A percentile compares a stretch with the other conserved stretches of the same genome.
phyloP scores from a whole-genome alignment of 1,140 invertebrate species.

The Drosophila nasuta region DNA sequence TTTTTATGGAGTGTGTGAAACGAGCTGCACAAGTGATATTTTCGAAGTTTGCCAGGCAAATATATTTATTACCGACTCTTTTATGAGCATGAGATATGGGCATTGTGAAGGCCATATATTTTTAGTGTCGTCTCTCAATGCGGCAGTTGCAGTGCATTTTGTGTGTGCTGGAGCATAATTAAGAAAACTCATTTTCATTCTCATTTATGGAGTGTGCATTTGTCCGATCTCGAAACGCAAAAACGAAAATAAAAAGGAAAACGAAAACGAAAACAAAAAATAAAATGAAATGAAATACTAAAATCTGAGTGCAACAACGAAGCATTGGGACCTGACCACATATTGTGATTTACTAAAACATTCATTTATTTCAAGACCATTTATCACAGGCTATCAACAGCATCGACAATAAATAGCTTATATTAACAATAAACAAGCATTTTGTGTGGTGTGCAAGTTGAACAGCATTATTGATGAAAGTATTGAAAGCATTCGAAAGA shows the following conservation, averaged over 20 bases:
- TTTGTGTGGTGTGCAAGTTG: too few relatives aligned
- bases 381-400: too few relatives aligned
- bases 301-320: too few relatives aligned
- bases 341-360: too few relatives aligned
- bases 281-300: not conserved
- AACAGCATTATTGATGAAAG: too few relatives aligned
- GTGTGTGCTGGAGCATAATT: not conserved
- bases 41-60: slow-evolving; percentile 21
- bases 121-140: slow-evolving; percentile 18
- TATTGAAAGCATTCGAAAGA: too few relatives aligned
- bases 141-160: not conserved
- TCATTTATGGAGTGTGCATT: not conserved
- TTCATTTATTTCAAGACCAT: too few relatives aligned
- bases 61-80: slow-evolving; percentile 36
- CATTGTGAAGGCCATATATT: slow-evolving; percentile 15
- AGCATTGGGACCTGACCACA: too few relatives aligned
- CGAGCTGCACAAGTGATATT: slow-evolving; percentile 26
- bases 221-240: not conserved
- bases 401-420: too few relatives aligned
- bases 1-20: slow-evolving; percentile 40
- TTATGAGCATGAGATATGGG: slow-evolving; percentile 32
- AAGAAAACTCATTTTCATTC: slow-evolving; percentile 1
- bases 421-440: too few relatives aligned
- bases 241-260: not conserved
- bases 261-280: not conserved